phyloP scores from a whole-genome alignment of 2,113 vertebrate genomes.

The Perognathus longimembris region DNA sequence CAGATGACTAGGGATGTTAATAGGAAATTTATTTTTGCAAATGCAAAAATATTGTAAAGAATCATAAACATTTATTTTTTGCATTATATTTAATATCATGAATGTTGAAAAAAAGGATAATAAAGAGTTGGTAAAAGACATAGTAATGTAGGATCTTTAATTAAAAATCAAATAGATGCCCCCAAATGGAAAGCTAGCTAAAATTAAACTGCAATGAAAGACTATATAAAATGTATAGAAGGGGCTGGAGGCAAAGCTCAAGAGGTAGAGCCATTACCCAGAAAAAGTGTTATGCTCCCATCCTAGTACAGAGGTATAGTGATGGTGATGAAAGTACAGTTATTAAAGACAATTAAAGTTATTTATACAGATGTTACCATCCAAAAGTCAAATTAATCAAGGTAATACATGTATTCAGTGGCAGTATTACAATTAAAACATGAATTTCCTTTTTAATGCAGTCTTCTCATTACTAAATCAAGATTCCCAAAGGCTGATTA shows the following conservation, averaged over 20 bases:
- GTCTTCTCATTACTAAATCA: neutral
- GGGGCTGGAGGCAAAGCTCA: neutral
- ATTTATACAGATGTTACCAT: neutral
- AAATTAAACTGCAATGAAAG: neutral
- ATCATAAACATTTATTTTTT: neutral
- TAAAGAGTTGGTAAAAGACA: neutral
- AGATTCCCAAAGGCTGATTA: neutral
- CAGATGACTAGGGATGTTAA: neutral
- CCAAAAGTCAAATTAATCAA: neutral
- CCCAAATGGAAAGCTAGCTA: neutral
- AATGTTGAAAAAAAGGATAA: neutral
- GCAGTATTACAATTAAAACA: neutral
- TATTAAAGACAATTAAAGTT: neutral
- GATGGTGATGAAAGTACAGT: neutral
- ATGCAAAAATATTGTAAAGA: neutral
- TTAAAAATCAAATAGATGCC: neutral
- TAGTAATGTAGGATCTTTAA: neutral
- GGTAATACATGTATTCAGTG: neutral
- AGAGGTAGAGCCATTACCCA: no score
- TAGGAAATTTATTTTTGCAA: neutral
- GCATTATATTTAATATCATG: neutral
- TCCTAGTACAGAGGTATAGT: no score
- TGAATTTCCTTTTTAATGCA: neutral
- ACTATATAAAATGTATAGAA: neutral
- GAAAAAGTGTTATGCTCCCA: no score